Percentiles rank a stretch among this genome's conserved stretches.
Conservation (phyloP, 2,888 invertebrate genomes). For the Meiosimyza decipiens region DNA sequence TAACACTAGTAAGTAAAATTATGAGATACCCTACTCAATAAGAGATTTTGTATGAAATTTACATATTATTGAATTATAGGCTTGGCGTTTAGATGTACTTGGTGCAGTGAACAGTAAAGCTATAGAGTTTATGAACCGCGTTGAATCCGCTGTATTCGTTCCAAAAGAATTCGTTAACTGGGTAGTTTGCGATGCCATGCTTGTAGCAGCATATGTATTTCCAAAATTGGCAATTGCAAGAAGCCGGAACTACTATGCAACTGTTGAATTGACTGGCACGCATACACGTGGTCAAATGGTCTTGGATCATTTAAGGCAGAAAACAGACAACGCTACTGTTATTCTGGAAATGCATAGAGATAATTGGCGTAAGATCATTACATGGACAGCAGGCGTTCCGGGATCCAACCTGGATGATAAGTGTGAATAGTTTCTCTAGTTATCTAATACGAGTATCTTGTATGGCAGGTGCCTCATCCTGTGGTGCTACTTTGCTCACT, state of each 20-base stretch:
- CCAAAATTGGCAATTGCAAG: conserved; percentile 60
- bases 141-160: conserved; percentile 60
- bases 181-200: conserved; percentile 68
- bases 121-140: conserved; percentile 68
- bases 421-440: not conserved
- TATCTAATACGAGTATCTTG: too few species aligned
- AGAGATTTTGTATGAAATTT: not conserved
- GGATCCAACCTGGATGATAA: conserved; percentile 11
- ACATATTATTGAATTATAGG: conserved; percentile 55
- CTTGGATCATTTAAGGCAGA: conserved; percentile 67
- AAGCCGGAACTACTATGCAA: conserved; percentile 61
- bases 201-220: conserved; percentile 67
- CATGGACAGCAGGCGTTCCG: conserved; percentile 49
- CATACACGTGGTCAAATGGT: conserved; percentile 72
- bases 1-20: conserved; percentile 48
- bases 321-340: conserved; percentile 45
- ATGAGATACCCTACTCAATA: not conserved
- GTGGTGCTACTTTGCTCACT: too few species aligned
- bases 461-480: too few species aligned
- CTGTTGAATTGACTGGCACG: conserved; percentile 70
- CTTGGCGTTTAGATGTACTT: conserved; percentile 67
- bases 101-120: conserved; percentile 54
- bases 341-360: conserved; percentile 46
- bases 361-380: conserved; percentile 47
- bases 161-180: conserved; percentile 48